Base-by-base conservation (phyloP, 2,888 invertebrate genomes). In the Ormyrus thymus region DNA sequence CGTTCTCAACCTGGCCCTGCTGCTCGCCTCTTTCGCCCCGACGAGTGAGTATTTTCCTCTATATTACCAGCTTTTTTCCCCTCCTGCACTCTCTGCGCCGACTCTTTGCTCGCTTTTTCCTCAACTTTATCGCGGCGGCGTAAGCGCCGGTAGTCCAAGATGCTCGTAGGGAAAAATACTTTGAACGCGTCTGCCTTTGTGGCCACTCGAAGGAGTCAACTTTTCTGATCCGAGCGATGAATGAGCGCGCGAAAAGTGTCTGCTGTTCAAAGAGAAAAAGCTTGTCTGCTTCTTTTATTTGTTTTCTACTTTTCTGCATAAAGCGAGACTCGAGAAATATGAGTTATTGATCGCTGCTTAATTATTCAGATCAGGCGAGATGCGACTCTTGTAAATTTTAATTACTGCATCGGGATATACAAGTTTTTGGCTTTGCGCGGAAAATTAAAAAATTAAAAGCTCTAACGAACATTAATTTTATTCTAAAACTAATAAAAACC, bases 11-110 rank as follows among this genome's bases (percentile, higher is more conserved):
- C 66, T 72, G 50, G 50, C 45, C 10, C 78, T 78, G 50, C 70
- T 73, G 62, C 77, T 80, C 13, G 46, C 71, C 53, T 64, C 74
- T 15, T 69, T 73, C 66, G 58, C 69, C 8, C 58, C 69, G 48
- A 79, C 45, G 15, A 68, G 81, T 81, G 68, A 81, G 81, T 81
- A 75, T 45, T 64, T 56, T 59, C 61, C 15, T 65, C 1, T 59
- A 29, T 29, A 29, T 29, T 29, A 29, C 29, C 29, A 29, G 29
- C 29, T 3, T 29, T 29, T 29, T n/a, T 55, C 10, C 6, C 6
- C n/a, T n/a, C 6, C 53, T 53, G 11, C 53, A 3, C 9, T 8
- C 7, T 29, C 29, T 29, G 29, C 53, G 53, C 10, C 53, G 53
- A n/a, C 55, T 55, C n/a, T 55, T 55, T 55, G n/a, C 13, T 55